Evolutionary conservation across 2,888 invertebrate species (phyloP).

Genomic region (Cremastobaeus sp.): DNA sequence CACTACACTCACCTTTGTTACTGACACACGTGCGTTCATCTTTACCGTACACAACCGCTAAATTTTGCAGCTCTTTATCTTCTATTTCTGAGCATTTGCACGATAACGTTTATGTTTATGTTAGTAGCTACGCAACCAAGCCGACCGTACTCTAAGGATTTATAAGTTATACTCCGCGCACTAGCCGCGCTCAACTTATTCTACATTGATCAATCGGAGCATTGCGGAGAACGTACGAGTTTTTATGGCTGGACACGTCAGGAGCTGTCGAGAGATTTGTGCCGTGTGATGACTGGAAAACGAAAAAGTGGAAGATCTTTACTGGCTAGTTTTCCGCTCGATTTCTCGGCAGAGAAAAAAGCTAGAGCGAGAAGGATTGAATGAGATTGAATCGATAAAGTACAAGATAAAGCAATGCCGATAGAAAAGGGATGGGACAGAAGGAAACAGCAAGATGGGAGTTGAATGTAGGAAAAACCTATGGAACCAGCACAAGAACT

Average conservation of each 20-base stretch:
- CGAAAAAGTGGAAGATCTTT: conserved; percentile 65
- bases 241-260: conserved; percentile 27
- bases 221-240: no score
- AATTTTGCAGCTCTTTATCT: conserved; percentile 41
- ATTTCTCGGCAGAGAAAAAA: conserved; percentile 64
- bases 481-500: conserved; percentile 11
- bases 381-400: conserved; percentile 68
- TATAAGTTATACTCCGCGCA: no score
- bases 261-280: conserved; percentile 33
- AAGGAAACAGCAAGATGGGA: conserved; percentile 37
- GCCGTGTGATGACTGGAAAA: conserved; percentile 44
- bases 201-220: no score
- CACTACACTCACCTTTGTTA: conserved; percentile 46
- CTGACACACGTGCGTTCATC: conserved; percentile 26
- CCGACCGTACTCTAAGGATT: no score
- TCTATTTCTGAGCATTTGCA: conserved; percentile 24
- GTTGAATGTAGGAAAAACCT: conserved; percentile 49
- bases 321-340: conserved; percentile 75
- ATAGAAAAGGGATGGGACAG: conserved; percentile 34
- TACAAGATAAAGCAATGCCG: conserved; percentile 45
- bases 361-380: conserved; percentile 72
- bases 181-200: no score
- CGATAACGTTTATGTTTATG: conserved; percentile 39
- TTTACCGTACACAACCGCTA: conserved; percentile 10
- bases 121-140: conserved; percentile 7